Conservation (phyloP, 2,797 vertebrate species). For the Tamandua tetradactyla region DNA sequence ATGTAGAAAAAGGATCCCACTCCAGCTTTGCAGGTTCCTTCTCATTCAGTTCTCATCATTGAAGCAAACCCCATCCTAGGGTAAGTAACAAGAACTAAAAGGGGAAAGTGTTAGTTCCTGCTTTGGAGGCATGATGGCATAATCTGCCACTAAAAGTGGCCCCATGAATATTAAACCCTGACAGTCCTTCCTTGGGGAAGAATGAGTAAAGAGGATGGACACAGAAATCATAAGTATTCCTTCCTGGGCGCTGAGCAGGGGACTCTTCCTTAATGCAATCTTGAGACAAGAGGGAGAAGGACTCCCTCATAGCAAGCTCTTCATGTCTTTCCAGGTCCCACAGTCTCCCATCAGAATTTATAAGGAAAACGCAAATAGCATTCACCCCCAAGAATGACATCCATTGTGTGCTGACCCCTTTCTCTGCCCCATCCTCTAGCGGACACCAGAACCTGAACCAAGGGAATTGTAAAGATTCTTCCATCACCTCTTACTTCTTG, state of each 20-base stretch:
- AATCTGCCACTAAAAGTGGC: not conserved
- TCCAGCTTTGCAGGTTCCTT: not conserved
- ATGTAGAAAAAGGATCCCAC: not conserved
- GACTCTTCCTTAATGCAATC: not conserved
- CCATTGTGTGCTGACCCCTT: not conserved
- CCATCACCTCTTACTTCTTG: not conserved
- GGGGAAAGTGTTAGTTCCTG: not conserved
- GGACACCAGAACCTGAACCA: not conserved
- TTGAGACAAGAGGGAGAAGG: not conserved
- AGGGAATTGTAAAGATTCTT: not conserved
- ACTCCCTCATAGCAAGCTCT: not conserved
- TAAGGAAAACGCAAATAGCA: not conserved
- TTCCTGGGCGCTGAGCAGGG: not conserved
- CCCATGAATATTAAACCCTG: not conserved
- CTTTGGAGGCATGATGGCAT: accelerated
- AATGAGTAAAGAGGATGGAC: not conserved
- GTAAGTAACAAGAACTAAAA: not conserved
- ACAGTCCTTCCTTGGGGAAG: not conserved
- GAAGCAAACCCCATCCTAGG: not conserved
- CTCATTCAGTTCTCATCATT: not conserved
- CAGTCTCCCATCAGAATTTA: not conserved
- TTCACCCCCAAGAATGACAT: not conserved
- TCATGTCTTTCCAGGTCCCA: not conserved
- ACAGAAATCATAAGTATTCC: not conserved
- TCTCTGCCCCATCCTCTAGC: not conserved